Evolutionary conservation across 2,113 vertebrate genomes (phyloP).

Genomic region (Arvicanthis niloticus): DNA sequence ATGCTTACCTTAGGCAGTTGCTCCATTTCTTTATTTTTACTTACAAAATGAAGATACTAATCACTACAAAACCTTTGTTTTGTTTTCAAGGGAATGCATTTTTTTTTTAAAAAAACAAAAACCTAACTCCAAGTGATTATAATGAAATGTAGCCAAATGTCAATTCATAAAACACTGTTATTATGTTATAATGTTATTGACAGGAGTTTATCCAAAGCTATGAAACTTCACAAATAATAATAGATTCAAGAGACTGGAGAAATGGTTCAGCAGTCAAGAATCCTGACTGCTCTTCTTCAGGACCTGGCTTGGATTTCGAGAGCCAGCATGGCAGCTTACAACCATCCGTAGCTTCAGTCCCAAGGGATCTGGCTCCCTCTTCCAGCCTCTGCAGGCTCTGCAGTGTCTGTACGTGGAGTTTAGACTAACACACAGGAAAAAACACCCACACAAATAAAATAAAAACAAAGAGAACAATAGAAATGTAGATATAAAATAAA

Average conservation of each 20-base stretch:
- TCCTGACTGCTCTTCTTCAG: not conserved
- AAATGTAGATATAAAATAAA: constrained; percentile 1
- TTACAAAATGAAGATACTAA: not conserved
- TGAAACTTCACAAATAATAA: not conserved
- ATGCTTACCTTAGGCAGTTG: not conserved
- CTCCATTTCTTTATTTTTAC: not conserved
- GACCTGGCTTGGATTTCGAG: not conserved
- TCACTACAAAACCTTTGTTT: not conserved
- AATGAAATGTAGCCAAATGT: not conserved
- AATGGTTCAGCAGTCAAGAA: not conserved
- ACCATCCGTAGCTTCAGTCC: not conserved
- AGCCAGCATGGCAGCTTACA: not conserved
- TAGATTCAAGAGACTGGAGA: not conserved
- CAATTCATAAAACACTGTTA: not conserved
- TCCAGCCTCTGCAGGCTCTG: not conserved
- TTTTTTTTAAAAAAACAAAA: not conserved
- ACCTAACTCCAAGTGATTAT: not conserved
- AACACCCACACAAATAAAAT: not conserved
- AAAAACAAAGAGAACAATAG: not conserved
- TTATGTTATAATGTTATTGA: not conserved
- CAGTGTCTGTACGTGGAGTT: not conserved
- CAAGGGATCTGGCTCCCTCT: not conserved
- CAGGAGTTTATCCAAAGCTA: not conserved
- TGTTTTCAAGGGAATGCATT: not conserved
- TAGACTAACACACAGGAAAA: not conserved